Base-by-base conservation (phyloP, 2,888 invertebrate species). In the Eilema griseolum region DNA sequence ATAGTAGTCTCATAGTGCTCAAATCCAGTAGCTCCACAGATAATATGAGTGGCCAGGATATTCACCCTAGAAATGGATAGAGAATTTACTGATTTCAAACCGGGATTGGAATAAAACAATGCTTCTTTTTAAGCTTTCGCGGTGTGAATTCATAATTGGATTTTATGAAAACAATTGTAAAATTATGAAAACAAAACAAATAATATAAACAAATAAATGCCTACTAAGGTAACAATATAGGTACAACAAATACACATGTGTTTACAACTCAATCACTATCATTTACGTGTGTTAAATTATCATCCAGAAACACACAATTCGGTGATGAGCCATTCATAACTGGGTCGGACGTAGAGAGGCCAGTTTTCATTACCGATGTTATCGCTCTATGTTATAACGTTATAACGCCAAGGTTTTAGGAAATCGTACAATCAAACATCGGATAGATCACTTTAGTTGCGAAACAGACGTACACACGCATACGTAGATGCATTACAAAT, bases 301-400 rank as follows among this genome's bases (percentile, higher is more conserved):
- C 69, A 69, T 77, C 69, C 71, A 67, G 57, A 71, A 66, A 75
- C 72, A 70, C 70, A 71, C 31, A 70, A 69, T 71, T 71, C 78
- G 75, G 75, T 82, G 82, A 73, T 72, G 80, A 83, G 82, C 85
- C 86, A 89, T 89, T 86, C 86, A 82, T 85, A 92, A 88, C 86
- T 92, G 82, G 90, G 90, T 91, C 93, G 93, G 94, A 93, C 89
- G 91, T 89, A 86, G 89, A 89, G 89, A 93, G 94, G 94, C 91
- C 93, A 90, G 85, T 90, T 89, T 89, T 90, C 91, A 93, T 92
- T 91, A 91, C 90, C 90, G 86, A 84, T 87, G 88, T 90, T 93
- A 92, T 91, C 90, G 88, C 85, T 86, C 78, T 86, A 89, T 89
- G 89, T 91, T 90, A 91, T 87, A 86, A 79, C 85, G 89, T 91